A percentile compares a stretch with the other conserved stretches of the same genome.
Evolutionary conservation across 2,113 vertebrate genomes (phyloP).

Genomic region (Chrysochloris asiatica): DNA sequence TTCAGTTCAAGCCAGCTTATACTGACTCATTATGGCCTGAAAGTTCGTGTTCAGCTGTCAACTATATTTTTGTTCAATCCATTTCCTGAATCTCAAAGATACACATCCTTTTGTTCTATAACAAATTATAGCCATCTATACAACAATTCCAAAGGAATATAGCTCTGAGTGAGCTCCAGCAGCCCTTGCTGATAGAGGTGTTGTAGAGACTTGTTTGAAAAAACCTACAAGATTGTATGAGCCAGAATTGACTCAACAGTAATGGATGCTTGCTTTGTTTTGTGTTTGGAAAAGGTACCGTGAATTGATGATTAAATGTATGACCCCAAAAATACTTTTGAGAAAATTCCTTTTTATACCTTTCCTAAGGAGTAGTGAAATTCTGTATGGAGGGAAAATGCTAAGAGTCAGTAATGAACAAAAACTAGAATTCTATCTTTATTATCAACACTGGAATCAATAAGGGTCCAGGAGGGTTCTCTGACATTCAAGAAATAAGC

Average conservation of each 20-base stretch:
- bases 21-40: neutral
- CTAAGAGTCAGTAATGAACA: neutral
- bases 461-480: neutral
- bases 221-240: neutral
- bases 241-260: neutral
- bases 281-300: slow-evolving; percentile 4
- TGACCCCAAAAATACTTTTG: neutral
- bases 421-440: slow-evolving; percentile 45
- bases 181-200: neutral
- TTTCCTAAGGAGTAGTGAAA: slow-evolving; percentile 9
- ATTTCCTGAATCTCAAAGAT: neutral
- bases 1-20: neutral
- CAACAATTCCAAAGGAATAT: neutral
- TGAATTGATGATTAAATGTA: slow-evolving; percentile 8
- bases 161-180: neutral
- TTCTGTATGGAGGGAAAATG: neutral
- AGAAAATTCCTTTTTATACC: slow-evolving; percentile 24
- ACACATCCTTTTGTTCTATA: slow-evolving; percentile 2
- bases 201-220: slow-evolving; percentile 8
- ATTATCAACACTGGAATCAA: neutral
- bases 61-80: neutral
- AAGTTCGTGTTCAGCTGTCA: neutral
- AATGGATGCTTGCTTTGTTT: neutral
- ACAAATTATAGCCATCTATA: neutral
- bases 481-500: slow-evolving; percentile 44